phyloP scores from a whole-genome alignment of 2,113 vertebrate species.

The Setophaga kirtlandii region DNA sequence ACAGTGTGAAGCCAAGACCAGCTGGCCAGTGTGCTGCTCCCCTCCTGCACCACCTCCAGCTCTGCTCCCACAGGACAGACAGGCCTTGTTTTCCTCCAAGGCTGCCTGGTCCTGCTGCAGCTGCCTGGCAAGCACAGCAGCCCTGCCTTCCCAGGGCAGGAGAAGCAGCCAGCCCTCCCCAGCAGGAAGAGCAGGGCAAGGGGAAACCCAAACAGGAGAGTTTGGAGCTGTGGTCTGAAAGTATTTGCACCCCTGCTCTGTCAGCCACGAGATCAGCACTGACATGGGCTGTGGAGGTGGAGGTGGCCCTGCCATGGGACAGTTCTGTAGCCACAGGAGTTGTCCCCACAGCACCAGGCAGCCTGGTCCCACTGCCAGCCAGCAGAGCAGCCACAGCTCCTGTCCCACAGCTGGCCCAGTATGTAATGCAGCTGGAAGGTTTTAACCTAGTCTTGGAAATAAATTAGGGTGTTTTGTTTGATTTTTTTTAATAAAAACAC shows the following conservation, averaged over 20 bases:
- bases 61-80: not conserved
- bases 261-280: fast-evolving
- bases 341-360: not conserved
- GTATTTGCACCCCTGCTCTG: not conserved
- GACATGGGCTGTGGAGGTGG: fast-evolving
- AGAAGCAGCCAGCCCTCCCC: not conserved
- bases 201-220: not conserved
- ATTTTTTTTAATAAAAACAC: slow-evolving; percentile 41
- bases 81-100: not conserved
- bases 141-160: not conserved
- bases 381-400: not conserved
- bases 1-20: fast-evolving
- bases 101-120: not conserved
- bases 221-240: fast-evolving
- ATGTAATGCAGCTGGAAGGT: not conserved
- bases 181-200: not conserved
- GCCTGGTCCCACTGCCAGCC: fast-evolving
- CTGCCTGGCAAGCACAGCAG: too few relatives aligned
- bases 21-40: fast-evolving
- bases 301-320: fast-evolving
- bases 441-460: not conserved
- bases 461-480: not conserved
- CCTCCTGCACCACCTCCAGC: not conserved
- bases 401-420: not conserved
- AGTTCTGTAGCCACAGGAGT: not conserved